Base-by-base conservation (phyloP, 2,113 vertebrate species). In the Carollia perspicillata region DNA sequence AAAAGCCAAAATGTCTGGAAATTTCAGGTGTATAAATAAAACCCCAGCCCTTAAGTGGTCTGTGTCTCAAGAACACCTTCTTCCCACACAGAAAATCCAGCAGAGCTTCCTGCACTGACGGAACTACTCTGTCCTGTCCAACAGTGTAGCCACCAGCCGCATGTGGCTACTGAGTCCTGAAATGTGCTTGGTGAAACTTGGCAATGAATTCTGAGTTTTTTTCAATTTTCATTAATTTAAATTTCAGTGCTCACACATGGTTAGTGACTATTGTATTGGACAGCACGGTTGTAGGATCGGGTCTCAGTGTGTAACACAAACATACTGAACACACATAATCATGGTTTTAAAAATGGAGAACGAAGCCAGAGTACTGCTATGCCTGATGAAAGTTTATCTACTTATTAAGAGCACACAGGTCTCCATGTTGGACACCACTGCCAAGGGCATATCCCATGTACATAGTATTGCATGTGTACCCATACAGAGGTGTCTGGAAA, bases 1-100 rank as follows among this genome's bases (percentile, higher is more conserved):
- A 78, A 94, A 93, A 60, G 33, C 79, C 20, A 86, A 92, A 96
- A 55, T 51, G 13, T 14, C 90, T 75, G 53, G 86, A 95, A 97
- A 95, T 87, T 58, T 84, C 51, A 93, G 79, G 74, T 93, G 28
- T 87, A 33, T 33, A 88, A 55, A 71, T 23, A 72, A 96, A 88
- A 94, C 30, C 26, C 55, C 13, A 71, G 40, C 51, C 65, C 71
- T 94, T 89, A 30, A 88, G 72, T 87, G 84, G 86, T 83, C 20
- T 44, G 3, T 74, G 40, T 78, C 49, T 90, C 49, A 81, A 78
- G 85, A 94, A 40, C 44, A 94, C 93, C 81, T 96, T 94, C 68
- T 96, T 88, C 65, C 44, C 84, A n/a, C 4, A 60, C 3, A 83
- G 69, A 8, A 44, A 35, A 12, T 75, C 13, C 55, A 18, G 1